Evolutionary conservation across 2,888 invertebrate genomes (phyloP), one percentile per base, ranked within the genome.

Genomic region (Lamproptera curius): DNA sequence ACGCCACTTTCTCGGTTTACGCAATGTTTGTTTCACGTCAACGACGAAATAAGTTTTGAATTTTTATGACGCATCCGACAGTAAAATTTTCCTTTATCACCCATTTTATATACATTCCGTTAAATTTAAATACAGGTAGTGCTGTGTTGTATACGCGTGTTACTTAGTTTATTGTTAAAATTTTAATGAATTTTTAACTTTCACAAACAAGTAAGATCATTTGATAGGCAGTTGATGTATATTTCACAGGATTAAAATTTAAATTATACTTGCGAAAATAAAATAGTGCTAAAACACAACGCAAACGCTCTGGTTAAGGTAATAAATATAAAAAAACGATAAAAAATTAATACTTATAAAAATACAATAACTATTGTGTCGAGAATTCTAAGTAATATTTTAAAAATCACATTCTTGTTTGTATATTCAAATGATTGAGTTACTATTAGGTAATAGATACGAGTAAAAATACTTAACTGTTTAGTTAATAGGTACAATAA

Each of bases 61-160:
- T n/a, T 42, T 48, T 48, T 34, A 48, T 43, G 48, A 48, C 14
- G 34, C 39, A 43, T 34, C 42, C 42, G 14, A 38, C 34, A 34
- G 38, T 48, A 39, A 38, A 43, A 13, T 38, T 42, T 48, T 35
- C 28, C 43, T 34, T 48, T 38, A 35, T 34, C 38, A 17, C 38
- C 5, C 28, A 26, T 23, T 48, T 48, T 43, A 43, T 48, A 34
- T 38, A 16, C 34, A 28, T 37, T 48, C 34, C 33, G 28, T 48
- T 48, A 43, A 43, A 34, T 34, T 48, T 34, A 16, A 34, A 13
- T 17, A 16, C 6, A 13, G 46, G 36, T 41, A 35, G 26, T 41
- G 23, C 10, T 40, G 36, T 23, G 15, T 35, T 41, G 26, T 28
- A 16, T 10, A 3, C 20, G 14, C 41, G 35, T 14, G 14, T 16